Percentiles rank a stretch among this genome's conserved stretches.
Evolutionary conservation across 2,113 vertebrate genomes (phyloP).

Genomic region (Micronisus gabar): DNA sequence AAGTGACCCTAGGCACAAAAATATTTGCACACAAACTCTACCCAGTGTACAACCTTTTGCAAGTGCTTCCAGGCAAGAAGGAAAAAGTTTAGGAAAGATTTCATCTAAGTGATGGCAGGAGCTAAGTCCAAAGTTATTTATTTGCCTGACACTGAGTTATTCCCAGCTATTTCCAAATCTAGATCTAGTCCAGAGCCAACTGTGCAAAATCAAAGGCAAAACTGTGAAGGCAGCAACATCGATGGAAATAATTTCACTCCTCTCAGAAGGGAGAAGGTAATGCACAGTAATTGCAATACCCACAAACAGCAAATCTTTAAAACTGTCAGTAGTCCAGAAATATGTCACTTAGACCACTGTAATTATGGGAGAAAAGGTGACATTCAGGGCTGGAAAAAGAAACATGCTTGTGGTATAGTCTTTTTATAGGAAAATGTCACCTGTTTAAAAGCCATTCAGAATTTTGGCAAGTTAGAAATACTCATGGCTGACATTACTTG

Average conservation of each 20-base stretch:
- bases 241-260: slow-evolving; percentile 50
- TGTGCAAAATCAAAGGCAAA: slow-evolving; percentile 52
- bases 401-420: slow-evolving; percentile 45
- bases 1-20: neutral
- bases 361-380: slow-evolving; percentile 65
- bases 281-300: slow-evolving; percentile 65
- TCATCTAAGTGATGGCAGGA: neutral
- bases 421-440: slow-evolving; percentile 66
- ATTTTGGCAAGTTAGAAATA: slow-evolving; percentile 66
- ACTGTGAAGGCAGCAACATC: slow-evolving; percentile 35
- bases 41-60: neutral
- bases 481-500: slow-evolving; percentile 58
- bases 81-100: neutral
- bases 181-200: slow-evolving; percentile 53
- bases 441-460: slow-evolving; percentile 59
- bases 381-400: slow-evolving; percentile 51
- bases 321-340: slow-evolving; percentile 69
- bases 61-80: neutral
- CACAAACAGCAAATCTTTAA: slow-evolving; percentile 66
- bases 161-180: slow-evolving; percentile 15
- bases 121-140: neutral
- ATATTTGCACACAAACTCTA: neutral
- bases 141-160: neutral
- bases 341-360: slow-evolving; percentile 65
- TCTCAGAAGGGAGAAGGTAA: slow-evolving; percentile 60